A percentile compares a stretch with the other conserved stretches of the same genome.
These are phyloP conservation scores for Tribolium castaneum DNA, from an alignment of 1,140 invertebrate species.

Conservation along the genomic window DNA sequence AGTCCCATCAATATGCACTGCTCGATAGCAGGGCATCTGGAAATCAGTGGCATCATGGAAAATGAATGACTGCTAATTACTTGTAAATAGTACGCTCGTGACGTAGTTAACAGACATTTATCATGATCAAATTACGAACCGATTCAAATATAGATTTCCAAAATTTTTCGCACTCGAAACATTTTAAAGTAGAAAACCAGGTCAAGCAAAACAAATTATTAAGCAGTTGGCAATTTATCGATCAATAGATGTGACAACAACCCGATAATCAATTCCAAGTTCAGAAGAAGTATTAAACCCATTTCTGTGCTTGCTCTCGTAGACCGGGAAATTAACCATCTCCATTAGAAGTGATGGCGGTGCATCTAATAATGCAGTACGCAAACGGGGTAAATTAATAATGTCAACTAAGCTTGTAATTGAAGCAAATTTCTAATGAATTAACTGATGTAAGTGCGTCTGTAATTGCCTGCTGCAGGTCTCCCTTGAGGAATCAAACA, in stretches of 20 bases:
- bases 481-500: neutral
- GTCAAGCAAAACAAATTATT: conserved; percentile 3
- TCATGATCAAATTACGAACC: neutral
- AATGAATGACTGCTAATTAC: neutral
- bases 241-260: conserved; percentile 7
- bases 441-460: neutral
- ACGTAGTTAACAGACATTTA: neutral
- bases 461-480: neutral
- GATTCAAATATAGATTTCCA: neutral
- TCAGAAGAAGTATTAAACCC: neutral
- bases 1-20: neutral
- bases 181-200: neutral
- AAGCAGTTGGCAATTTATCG: conserved; percentile 13
- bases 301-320: neutral
- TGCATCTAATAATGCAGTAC: neutral
- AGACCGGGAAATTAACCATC: neutral
- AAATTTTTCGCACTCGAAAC: neutral
- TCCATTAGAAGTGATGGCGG: neutral
- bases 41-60: neutral
- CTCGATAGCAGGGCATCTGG: neutral
- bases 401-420: neutral
- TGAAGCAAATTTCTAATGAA: neutral
- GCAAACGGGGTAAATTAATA: neutral
- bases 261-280: neutral
- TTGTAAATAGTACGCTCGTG: neutral